phyloP scores from a whole-genome alignment of 2,888 invertebrate species.

The Trissolcus brochymenae region DNA sequence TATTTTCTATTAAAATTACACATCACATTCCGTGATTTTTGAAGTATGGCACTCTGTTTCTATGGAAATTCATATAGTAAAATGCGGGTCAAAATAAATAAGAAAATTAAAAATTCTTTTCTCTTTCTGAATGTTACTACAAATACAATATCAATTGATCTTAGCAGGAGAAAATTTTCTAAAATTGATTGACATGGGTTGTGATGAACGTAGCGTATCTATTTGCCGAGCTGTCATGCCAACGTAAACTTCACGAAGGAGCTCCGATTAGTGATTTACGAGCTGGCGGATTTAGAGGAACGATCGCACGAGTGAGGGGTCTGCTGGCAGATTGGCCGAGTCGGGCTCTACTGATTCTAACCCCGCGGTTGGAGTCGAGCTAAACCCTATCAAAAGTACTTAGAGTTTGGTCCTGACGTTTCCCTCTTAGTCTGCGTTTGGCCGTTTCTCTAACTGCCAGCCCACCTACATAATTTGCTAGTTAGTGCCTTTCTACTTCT shows the following conservation, averaged over 20 bases:
- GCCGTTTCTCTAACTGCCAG: constrained; percentile 64
- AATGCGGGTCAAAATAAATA: no score
- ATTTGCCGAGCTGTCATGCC: constrained; percentile 33
- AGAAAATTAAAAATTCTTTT: no score
- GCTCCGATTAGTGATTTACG: constrained; percentile 74
- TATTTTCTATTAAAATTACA: no score
- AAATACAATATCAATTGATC: neutral
- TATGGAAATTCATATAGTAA: no score
- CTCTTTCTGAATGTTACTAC: neutral
- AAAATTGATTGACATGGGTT: constrained; percentile 29
- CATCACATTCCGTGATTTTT: no score
- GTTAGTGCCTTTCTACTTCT: constrained; percentile 37
- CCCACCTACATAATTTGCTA: constrained; percentile 51
- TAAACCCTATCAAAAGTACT: constrained; percentile 74
- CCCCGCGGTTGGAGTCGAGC: constrained; percentile 56
- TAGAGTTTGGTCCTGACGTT: constrained; percentile 68
- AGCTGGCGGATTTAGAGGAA: constrained; percentile 64
- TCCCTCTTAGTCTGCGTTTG: constrained; percentile 61
- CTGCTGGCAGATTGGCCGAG: constrained; percentile 2
- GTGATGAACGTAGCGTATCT: constrained; percentile 25
- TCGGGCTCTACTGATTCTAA: constrained; percentile 50
- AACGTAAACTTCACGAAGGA: constrained; percentile 61
- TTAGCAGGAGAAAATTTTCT: constrained; percentile 4
- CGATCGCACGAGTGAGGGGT: constrained; percentile 43
- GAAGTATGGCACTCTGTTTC: no score